A percentile compares a stretch with the other conserved stretches of the same genome.
Conservation (phyloP, 2,113 vertebrate genomes). For the Uria aalge region DNA sequence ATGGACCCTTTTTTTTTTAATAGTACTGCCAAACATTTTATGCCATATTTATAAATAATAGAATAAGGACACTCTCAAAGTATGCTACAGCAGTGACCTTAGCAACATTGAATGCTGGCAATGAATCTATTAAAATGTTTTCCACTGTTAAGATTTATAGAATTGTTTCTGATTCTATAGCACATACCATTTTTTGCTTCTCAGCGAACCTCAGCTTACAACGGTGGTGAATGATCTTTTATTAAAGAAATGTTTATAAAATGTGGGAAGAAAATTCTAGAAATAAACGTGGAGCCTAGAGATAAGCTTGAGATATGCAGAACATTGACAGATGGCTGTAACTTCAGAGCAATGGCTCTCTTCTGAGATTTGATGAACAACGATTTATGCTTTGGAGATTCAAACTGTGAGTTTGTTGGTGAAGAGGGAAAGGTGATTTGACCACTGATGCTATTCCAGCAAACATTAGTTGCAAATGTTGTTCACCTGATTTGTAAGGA, state of each 20-base stretch:
- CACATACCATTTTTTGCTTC: neutral
- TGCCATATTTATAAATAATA: neutral
- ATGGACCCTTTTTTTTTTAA: neutral
- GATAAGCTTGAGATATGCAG: neutral
- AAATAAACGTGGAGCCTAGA: neutral
- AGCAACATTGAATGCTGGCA: neutral
- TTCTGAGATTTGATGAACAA: neutral
- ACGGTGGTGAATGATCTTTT: accelerated
- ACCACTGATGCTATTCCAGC: neutral
- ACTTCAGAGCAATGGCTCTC: neutral
- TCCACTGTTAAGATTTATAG: neutral
- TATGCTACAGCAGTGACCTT: neutral
- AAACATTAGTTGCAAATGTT: neutral
- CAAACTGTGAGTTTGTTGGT: neutral
- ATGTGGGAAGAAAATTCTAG: neutral
- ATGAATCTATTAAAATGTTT: neutral
- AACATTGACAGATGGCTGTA: neutral
- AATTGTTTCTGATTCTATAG: neutral
- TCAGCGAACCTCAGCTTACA: neutral
- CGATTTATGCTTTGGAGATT: neutral
- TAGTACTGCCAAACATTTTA: neutral
- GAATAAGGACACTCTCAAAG: neutral
- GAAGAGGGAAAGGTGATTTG: neutral
- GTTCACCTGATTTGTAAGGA: neutral
- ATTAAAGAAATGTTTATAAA: neutral